Conservation (phyloP, 2,888 invertebrate species). For the Eupithecia subfuscata region DNA sequence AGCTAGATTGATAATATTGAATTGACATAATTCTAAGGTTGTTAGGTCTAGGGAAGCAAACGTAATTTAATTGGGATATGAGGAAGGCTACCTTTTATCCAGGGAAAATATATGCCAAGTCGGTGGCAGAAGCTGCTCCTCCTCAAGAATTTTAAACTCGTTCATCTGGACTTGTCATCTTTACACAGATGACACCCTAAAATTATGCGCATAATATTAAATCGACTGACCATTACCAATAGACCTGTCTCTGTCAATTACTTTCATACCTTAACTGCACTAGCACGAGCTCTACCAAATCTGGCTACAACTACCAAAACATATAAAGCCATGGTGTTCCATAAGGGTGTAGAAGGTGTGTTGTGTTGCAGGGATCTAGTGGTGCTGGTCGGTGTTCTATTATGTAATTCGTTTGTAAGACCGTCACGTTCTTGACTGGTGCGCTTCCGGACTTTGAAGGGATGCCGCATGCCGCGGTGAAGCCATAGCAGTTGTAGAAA, state of each 20-base stretch:
- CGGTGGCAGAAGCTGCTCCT: background rate
- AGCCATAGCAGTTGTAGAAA: background rate
- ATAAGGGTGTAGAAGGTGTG: constrained; percentile 12
- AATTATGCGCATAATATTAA: constrained; percentile 50
- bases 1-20: no score
- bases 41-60: no score
- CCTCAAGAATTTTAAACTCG: background rate
- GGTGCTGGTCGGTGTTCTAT: constrained; percentile 37
- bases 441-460: constrained; percentile 49
- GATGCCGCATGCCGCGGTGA: background rate
- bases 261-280: constrained; percentile 29
- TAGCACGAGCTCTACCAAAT: constrained; percentile 30
- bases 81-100: background rate
- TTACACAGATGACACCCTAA: constrained; percentile 34
- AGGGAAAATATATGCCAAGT: background rate
- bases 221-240: constrained; percentile 36
- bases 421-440: constrained; percentile 48
- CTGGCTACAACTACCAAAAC: constrained; percentile 21
- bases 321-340: constrained; percentile 29
- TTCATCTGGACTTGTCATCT: constrained; percentile 14
- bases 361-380: constrained; percentile 22
- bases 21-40: no score
- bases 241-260: constrained; percentile 39
- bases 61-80: background rate
- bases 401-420: constrained; percentile 50